phyloP scores from a whole-genome alignment of 2,797 vertebrate species.

The Hippopotamyrus pictus region DNA sequence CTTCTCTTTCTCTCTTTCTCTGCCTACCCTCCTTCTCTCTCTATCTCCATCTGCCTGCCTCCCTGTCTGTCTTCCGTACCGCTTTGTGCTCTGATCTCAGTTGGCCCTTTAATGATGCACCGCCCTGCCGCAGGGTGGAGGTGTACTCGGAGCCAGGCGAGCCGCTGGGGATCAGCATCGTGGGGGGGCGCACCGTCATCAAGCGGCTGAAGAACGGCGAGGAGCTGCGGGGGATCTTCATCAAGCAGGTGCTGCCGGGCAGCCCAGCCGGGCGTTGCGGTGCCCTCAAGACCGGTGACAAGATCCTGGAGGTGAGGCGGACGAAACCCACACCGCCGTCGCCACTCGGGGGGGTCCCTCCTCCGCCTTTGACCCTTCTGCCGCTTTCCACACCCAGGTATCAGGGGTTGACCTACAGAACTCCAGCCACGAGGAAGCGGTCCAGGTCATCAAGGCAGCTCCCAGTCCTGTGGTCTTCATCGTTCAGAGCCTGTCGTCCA shows the following conservation, averaged over 20 bases:
- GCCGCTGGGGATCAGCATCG: constrained; percentile 92
- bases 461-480: constrained; percentile 82
- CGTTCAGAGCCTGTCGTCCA: constrained; percentile 77
- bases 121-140: constrained; percentile 69
- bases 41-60: background rate
- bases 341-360: background rate
- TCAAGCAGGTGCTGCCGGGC: constrained; percentile 85
- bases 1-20: too few relatives aligned
- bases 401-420: constrained; percentile 78
- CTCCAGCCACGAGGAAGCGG: constrained; percentile 83
- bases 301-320: constrained; percentile 81
- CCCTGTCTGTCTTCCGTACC: background rate
- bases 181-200: constrained; percentile 85
- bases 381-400: constrained; percentile 56
- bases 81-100: background rate
- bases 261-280: constrained; percentile 78
- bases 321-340: constrained; percentile 21
- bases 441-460: constrained; percentile 79
- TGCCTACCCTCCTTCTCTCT: too few relatives aligned
- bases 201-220: constrained; percentile 91
- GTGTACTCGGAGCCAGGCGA: constrained; percentile 74
- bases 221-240: constrained; percentile 94
- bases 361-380: background rate
- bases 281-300: constrained; percentile 89
- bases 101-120: background rate